Conservation (phyloP, 2,888 invertebrate species). For the Rosalia funebris region DNA sequence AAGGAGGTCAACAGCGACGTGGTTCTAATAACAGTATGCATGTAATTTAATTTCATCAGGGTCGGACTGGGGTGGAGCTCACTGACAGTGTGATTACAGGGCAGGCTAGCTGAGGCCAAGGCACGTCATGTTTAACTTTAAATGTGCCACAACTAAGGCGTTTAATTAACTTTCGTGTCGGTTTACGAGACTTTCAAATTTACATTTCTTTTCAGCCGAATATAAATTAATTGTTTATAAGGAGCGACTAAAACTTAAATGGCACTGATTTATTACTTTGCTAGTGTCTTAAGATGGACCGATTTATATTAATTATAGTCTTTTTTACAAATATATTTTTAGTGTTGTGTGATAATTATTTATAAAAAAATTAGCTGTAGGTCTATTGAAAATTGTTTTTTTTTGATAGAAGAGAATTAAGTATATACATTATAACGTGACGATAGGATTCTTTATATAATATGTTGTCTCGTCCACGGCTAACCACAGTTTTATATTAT, state of each 20-base stretch:
- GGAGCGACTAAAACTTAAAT: not conserved
- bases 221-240: not conserved
- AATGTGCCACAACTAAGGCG: conserved; percentile 54
- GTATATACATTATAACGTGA: too few species aligned
- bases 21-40: conserved; percentile 56
- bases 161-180: conserved; percentile 50
- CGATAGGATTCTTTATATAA: too few species aligned
- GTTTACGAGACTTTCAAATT: conserved; percentile 16
- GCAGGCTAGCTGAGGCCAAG: conserved; percentile 49
- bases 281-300: not conserved
- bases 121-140: conserved; percentile 51
- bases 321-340: too few species aligned
- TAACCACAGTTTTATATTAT: too few species aligned
- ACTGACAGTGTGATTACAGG: conserved; percentile 65
- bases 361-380: too few species aligned
- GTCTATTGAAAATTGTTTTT: too few species aligned
- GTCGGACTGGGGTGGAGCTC: conserved; percentile 63
- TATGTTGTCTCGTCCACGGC: too few species aligned
- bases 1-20: conserved; percentile 50
- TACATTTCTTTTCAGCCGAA: not conserved
- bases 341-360: too few species aligned
- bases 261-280: not conserved
- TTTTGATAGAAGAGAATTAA: too few species aligned
- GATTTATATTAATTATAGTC: too few species aligned
- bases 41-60: conserved; percentile 65